A percentile compares a stretch with the other conserved stretches of the same genome.
Evolutionary conservation across 2,888 invertebrate genomes (phyloP).

Genomic region (Deroplatys truncata): DNA sequence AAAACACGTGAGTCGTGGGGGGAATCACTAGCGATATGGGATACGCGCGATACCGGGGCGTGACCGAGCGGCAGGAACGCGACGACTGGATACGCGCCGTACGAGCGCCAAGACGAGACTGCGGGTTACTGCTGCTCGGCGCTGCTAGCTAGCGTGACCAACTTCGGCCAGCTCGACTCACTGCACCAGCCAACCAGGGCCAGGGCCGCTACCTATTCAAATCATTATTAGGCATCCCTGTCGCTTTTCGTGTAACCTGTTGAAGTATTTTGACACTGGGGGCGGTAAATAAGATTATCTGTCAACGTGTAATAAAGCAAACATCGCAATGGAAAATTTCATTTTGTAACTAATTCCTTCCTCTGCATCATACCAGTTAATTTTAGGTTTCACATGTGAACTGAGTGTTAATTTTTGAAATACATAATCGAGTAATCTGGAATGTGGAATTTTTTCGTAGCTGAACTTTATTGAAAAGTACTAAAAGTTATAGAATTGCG

Average conservation of each 20-base stretch:
- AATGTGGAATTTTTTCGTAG: no score
- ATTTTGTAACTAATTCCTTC: no score
- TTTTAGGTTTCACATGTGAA: no score
- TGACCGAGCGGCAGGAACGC: not conserved
- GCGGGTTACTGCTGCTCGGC: not conserved
- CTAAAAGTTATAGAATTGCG: no score
- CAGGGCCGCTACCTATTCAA: not conserved
- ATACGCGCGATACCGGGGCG: not conserved
- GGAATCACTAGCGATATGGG: not conserved
- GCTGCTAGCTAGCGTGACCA: not conserved
- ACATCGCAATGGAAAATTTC: no score
- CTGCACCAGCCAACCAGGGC: not conserved
- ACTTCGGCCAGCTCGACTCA: not conserved
- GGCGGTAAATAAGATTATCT: no score
- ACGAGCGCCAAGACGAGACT: not conserved
- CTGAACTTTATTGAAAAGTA: no score
- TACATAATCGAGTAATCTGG: no score
- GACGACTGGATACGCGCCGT: no score
- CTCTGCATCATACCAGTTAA: no score
- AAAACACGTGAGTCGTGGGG: not conserved
- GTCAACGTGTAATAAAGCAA: no score
- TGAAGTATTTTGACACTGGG: not conserved
- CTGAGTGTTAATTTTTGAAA: no score
- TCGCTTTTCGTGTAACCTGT: not conserved
- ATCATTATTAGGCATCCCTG: not conserved